Base-by-base conservation (phyloP, 2,113 vertebrate species). In the Turdus rufiventris region DNA sequence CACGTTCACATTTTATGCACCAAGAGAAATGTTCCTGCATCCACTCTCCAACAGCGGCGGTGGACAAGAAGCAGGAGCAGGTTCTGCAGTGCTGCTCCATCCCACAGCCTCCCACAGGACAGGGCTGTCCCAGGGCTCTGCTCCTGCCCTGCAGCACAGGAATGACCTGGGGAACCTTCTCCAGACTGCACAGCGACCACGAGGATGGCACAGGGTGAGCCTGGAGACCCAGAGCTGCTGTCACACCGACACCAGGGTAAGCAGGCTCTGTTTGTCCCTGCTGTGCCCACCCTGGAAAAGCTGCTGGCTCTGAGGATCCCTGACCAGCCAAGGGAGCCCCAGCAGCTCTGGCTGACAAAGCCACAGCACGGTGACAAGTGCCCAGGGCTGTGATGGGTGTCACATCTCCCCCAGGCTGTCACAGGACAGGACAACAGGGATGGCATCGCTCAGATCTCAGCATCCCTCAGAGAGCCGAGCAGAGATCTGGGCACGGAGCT, bases 21-120 rank as follows among this genome's bases (percentile, higher is more conserved):
- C 34, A 1, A 18, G 19, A 50, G 42, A 34, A 65, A 78, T 3
- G 43, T 3, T 6, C 14, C 0, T 1, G 19, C 18, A 21, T 4
- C 26, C 54, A 12, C 3, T 3, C 66, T 15, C 14, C 83, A 10
- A 1, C 0, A 3, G 56, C 0, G 28, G 20, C 56, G 3, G 0
- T 0, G 6, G 47, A 25, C 8, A 21, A 6, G 38, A 5, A 33
- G 63, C 53, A 23, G 29, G 25, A 63, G 45, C 14, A 12, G 33
- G 53, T 21, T 9, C 7, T 19, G 16, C 1, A 42, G 18, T 38
- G 18, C 62, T 16, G 29, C 54, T 57, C 16, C 38, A 21, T 12
- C 54, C 71, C 67, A 9, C 57, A 19, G 36, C 2, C 13, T n/a
- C n/a, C n/a, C n/a, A n/a, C n/a, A 11, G 45, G 21, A 18, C 15